These are phyloP conservation scores for Amphimedon queenslandica DNA, from an alignment of 37 sponge, comb jelly and placozoan species.

Conservation along the genomic window DNA sequence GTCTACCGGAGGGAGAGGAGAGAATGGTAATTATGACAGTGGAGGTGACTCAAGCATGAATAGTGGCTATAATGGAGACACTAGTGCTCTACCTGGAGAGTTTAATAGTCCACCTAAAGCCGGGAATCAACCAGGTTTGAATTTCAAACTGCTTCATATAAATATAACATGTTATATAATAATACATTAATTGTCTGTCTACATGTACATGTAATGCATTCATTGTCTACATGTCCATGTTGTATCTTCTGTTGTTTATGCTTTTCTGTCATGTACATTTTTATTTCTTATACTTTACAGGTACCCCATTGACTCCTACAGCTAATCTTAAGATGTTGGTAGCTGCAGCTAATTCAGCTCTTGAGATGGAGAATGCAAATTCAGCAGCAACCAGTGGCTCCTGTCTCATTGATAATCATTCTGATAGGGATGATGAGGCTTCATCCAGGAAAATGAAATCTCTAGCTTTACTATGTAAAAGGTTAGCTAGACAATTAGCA, in stretches of 20 bases:
- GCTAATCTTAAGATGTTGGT: constrained; percentile 85
- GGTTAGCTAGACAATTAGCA: constrained; percentile 22
- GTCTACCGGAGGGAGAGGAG: too few species aligned
- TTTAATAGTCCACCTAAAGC: too few species aligned
- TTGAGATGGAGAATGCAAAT: constrained; percentile 30
- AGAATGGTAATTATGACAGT: too few species aligned
- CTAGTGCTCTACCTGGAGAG: too few species aligned
- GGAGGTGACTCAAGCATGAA: too few species aligned
- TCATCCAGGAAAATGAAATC: constrained; percentile 75
- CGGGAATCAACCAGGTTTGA: too few species aligned
- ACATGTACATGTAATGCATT: constrained; percentile 6
- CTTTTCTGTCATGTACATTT: background rate
- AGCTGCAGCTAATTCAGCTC: constrained; percentile 64
- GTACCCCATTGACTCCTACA: constrained; percentile 75
- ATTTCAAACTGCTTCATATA: too few species aligned
- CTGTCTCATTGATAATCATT: background rate
- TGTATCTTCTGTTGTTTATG: background rate
- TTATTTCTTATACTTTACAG: constrained; percentile 5
- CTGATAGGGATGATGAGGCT: constrained; percentile 9
- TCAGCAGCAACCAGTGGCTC: background rate
- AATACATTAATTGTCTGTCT: background rate
- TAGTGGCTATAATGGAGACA: too few species aligned
- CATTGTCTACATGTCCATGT: constrained; percentile 3
- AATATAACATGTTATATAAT: too few species aligned
- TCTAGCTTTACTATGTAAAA: constrained; percentile 68